Conservation (phyloP, 2,113 vertebrate genomes). For the Bagarius yarrelli region DNA sequence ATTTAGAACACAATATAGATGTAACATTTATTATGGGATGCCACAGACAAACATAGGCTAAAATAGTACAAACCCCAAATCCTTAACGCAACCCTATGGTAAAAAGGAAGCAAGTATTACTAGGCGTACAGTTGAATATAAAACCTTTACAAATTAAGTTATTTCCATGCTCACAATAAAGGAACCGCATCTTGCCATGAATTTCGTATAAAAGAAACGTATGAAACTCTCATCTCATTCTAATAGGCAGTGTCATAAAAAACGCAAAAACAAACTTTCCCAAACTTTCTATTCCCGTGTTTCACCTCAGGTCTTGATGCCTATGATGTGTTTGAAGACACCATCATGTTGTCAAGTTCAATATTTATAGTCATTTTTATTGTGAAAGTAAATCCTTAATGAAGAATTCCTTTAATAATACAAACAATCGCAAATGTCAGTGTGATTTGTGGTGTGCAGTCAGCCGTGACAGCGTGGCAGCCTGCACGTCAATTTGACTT, state of each 20-base stretch:
- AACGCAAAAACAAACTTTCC: constrained; percentile 9
- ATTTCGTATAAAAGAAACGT: background rate
- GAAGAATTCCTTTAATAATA: constrained; percentile 57
- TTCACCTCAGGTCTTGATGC: constrained; percentile 28
- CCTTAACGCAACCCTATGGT: no score
- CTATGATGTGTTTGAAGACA: constrained; percentile 26
- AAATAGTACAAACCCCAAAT: no score
- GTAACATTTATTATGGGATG: no score
- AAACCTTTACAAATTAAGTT: no score
- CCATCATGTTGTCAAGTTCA: constrained; percentile 48
- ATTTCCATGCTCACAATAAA: no score
- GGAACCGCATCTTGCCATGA: no score
- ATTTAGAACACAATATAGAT: no score
- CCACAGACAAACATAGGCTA: no score
- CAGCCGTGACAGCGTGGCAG: constrained; percentile 49
- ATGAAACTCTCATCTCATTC: constrained; percentile 15
- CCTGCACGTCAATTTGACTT: constrained; percentile 66
- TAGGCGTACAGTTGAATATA: no score
- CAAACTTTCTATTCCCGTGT: constrained; percentile 22
- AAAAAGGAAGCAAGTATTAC: no score
- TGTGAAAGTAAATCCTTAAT: constrained; percentile 44
- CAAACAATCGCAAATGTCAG: constrained; percentile 53
- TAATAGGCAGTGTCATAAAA: background rate
- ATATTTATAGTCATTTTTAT: constrained; percentile 49
- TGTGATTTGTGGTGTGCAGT: constrained; percentile 52